Evolutionary conservation across 2,888 invertebrate genomes (phyloP).

Genomic region (Mythimna impura): DNA sequence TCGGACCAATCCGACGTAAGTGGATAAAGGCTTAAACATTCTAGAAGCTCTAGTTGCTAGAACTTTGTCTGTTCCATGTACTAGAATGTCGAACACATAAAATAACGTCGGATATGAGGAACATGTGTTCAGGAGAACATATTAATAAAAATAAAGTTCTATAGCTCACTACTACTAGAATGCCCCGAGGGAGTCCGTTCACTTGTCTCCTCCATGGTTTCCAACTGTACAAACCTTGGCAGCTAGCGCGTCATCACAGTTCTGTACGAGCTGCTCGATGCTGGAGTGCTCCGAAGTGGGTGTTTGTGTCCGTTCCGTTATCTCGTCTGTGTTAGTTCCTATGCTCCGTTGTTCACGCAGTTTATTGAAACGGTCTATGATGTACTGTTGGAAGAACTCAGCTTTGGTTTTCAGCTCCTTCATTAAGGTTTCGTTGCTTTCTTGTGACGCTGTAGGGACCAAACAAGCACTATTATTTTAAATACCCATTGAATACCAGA

Average conservation of each 20-base stretch:
- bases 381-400: slow-evolving; percentile 92
- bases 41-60: no score
- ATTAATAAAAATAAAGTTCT: no score
- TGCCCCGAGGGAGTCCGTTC: neutral
- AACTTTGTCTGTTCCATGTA: no score
- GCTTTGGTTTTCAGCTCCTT: slow-evolving; percentile 91
- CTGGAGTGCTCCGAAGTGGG: slow-evolving; percentile 59
- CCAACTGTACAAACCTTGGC: slow-evolving; percentile 71
- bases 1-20: no score
- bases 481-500: no score
- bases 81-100: no score
- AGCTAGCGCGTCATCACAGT: slow-evolving; percentile 77
- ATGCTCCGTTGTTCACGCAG: slow-evolving; percentile 78
- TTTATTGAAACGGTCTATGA: slow-evolving; percentile 88
- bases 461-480: neutral
- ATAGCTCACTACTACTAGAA: no score
- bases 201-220: neutral
- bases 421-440: slow-evolving; percentile 91
- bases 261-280: slow-evolving; percentile 77
- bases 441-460: slow-evolving; percentile 80
- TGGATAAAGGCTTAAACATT: no score
- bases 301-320: slow-evolving; percentile 12
- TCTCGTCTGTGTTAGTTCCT: slow-evolving; percentile 79
- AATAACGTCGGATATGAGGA: no score
- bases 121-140: no score